These are phyloP conservation scores for Taxidea taxus DNA, from an alignment of 2,113 vertebrate species.

Conservation along the genomic window DNA sequence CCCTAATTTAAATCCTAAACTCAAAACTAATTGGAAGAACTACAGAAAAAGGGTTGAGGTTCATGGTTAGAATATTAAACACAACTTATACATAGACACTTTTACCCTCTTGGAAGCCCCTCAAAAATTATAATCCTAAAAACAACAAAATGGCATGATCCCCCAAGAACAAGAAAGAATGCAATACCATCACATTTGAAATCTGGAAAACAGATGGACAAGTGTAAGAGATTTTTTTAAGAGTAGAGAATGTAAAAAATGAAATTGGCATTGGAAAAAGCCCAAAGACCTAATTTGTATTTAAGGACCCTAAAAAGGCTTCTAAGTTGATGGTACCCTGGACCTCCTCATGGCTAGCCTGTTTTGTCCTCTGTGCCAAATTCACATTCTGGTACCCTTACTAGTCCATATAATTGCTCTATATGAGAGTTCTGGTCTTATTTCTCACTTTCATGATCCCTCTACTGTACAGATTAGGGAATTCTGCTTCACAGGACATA, in stretches of 20 bases:
- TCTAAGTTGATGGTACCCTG: neutral
- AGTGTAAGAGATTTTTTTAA: neutral
- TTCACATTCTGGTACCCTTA: neutral
- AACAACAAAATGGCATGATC: neutral
- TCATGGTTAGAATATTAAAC: neutral
- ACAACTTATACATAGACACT: neutral
- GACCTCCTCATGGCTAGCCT: neutral
- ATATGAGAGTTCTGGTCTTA: neutral
- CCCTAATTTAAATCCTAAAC: neutral
- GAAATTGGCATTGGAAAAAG: neutral
- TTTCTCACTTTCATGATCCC: neutral
- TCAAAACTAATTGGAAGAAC: neutral
- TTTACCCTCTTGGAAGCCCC: neutral
- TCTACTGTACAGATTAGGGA: neutral
- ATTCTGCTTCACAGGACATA: neutral
- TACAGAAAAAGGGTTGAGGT: neutral
- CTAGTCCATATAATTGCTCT: neutral
- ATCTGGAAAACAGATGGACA: neutral
- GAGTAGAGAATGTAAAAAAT: neutral
- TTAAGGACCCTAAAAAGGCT: neutral
- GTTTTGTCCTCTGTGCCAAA: neutral
- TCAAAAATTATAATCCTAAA: neutral
- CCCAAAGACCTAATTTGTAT: neutral
- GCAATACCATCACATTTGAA: neutral
- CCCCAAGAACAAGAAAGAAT: neutral